Evolutionary conservation across 2,113 vertebrate genomes (phyloP).

Genomic region (Engraulis encrasicolus): DNA sequence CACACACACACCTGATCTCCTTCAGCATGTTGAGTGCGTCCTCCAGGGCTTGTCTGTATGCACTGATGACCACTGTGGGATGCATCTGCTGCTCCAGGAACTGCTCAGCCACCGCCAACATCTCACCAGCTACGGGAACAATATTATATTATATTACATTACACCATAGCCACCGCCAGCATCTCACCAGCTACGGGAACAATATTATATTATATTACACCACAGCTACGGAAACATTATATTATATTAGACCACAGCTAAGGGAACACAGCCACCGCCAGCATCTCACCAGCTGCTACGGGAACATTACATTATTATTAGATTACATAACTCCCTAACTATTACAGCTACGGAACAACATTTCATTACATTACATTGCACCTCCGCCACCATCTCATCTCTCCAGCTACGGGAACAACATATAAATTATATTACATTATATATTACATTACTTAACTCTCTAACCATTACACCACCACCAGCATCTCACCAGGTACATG

Average conservation of each 20-base stretch:
- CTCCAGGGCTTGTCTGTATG: slow-evolving; percentile 85
- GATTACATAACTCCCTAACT: no score
- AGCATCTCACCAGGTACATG: no score
- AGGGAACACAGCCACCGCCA: slow-evolving; percentile 79
- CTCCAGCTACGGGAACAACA: slow-evolving; percentile 78
- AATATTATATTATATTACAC: no score
- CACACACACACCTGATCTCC: slow-evolving; percentile 44
- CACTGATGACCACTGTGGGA: slow-evolving; percentile 89
- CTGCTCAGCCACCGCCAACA: slow-evolving; percentile 92
- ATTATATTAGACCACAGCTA: no score
- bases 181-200: slow-evolving; percentile 88
- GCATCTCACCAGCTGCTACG: slow-evolving; percentile 95
- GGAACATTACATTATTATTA: no score
- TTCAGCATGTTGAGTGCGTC: slow-evolving; percentile 82
- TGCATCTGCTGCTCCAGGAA: slow-evolving; percentile 98
- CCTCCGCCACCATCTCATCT: no score
- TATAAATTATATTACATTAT: no score
- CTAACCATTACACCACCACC: no score
- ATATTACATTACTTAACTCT: no score
- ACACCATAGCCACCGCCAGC: slow-evolving; percentile 89
- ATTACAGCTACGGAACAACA: slow-evolving; percentile 74
- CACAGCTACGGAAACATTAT: slow-evolving; percentile 74
- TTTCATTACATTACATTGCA: no score
- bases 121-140: slow-evolving; percentile 86
- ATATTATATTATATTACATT: no score